These are phyloP conservation scores for Carpatolechia fugitivella DNA, from an alignment of 2,888 invertebrate species.

Conservation along the genomic window DNA sequence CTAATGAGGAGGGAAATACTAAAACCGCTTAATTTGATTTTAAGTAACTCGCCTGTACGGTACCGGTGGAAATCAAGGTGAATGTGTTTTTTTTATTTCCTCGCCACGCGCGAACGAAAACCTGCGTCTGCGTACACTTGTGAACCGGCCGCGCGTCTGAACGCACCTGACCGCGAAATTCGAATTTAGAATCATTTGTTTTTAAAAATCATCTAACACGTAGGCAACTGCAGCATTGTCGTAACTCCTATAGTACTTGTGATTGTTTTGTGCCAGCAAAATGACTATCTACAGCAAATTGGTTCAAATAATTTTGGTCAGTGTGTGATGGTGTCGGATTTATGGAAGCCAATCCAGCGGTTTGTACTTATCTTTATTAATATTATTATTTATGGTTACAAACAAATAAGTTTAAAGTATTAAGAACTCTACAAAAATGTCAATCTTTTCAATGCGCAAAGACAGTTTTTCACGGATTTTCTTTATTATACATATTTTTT, in stretches of 20 bases:
- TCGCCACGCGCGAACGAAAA: conserved; percentile 41
- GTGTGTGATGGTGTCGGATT: conserved; percentile 52
- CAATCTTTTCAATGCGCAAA: no score
- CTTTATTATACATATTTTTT: no score
- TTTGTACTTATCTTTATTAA: conserved; percentile 7
- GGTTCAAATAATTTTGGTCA: conserved; percentile 71
- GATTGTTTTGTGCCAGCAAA: conserved; percentile 28
- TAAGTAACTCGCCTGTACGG: neutral
- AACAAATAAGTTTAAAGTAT: no score
- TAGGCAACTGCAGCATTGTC: neutral
- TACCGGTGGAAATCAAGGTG: conserved; percentile 58
- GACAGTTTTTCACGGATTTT: no score
- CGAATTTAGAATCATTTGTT: conserved; percentile 24
- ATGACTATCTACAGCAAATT: conserved; percentile 77
- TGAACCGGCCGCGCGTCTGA: conserved; percentile 43
- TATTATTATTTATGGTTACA: neutral
- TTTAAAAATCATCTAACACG: neutral
- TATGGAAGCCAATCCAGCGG: conserved; percentile 7
- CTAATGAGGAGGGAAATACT: conserved; percentile 18
- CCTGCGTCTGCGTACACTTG: conserved; percentile 49
- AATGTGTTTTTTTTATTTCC: conserved; percentile 31
- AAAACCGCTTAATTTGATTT: no score
- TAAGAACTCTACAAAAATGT: no score
- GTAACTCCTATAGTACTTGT: neutral
- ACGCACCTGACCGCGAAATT: conserved; percentile 37